A percentile compares a stretch with the other conserved stretches of the same genome.
Evolutionary conservation across 2,888 invertebrate genomes (phyloP).

Genomic region (Lasioglossum figueresi): DNA sequence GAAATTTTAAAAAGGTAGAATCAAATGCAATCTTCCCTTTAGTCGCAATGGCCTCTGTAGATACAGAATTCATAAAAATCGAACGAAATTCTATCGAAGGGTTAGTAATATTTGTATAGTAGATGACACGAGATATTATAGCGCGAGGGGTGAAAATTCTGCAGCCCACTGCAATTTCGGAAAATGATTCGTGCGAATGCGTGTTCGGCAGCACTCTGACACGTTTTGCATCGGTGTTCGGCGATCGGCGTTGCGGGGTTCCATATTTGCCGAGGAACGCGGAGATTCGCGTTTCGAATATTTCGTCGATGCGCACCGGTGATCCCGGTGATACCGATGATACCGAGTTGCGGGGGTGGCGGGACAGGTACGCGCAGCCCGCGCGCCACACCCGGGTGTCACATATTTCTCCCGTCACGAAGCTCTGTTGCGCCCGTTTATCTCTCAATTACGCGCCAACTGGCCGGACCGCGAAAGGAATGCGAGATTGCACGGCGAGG

Average conservation of each 20-base stretch:
- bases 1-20: too few relatives aligned
- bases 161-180: not conserved
- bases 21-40: too few relatives aligned
- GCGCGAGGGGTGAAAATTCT: not conserved
- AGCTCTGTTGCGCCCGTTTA: slow-evolving; percentile 29
- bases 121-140: too few relatives aligned
- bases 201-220: not conserved
- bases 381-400: not conserved
- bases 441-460: slow-evolving; percentile 41
- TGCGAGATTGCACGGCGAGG: slow-evolving; percentile 1
- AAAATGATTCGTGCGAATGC: not conserved
- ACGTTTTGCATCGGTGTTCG: not conserved
- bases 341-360: not conserved
- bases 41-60: too few relatives aligned
- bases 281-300: slow-evolving; percentile 24
- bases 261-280: slow-evolving; percentile 2
- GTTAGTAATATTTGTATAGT: too few relatives aligned
- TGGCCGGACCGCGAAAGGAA: slow-evolving; percentile 19
- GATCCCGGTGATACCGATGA: slow-evolving; percentile 2
- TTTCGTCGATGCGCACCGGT: slow-evolving; percentile 23
- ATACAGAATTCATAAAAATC: too few relatives aligned
- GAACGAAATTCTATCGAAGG: too few relatives aligned
- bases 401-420: slow-evolving; percentile 30
- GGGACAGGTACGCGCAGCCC: not conserved
- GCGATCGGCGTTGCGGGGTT: not conserved